These are phyloP conservation scores for Myocastor coypus DNA, from an alignment of 2,113 vertebrate genomes.

Conservation along the genomic window DNA sequence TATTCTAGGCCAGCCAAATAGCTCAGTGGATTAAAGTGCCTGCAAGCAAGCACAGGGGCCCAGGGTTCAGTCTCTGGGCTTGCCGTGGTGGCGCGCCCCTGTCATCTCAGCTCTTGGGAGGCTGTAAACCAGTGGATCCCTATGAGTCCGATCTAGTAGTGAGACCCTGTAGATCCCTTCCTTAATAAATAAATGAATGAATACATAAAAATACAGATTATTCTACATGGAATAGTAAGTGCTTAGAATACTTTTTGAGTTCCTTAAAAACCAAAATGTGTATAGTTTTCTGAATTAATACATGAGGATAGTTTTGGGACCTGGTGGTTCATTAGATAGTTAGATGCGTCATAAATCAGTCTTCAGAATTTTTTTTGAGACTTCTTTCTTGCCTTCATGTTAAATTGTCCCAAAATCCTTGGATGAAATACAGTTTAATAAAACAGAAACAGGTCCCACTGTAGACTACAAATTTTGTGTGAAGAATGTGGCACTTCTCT, in stretches of 20 bases:
- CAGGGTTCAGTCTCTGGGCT: too few species aligned
- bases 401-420: not conserved
- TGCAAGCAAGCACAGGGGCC: too few species aligned
- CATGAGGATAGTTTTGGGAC: not conserved
- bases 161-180: too few species aligned
- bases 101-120: too few species aligned
- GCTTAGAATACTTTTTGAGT: not conserved
- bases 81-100: too few species aligned
- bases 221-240: not conserved
- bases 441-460: not conserved
- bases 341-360: not conserved
- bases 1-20: not conserved
- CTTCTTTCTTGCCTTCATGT: not conserved
- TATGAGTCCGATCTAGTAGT: too few species aligned
- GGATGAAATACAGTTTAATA: not conserved
- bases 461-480: slow-evolving; percentile 1
- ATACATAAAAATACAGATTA: not conserved
- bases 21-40: too few species aligned
- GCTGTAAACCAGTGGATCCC: too few species aligned
- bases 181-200: too few species aligned
- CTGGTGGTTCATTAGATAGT: not conserved
- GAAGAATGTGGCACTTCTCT: not conserved
- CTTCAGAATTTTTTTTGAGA: not conserved
- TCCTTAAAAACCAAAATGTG: not conserved
- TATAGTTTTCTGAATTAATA: slow-evolving; percentile 18